Evolutionary conservation across 2,113 vertebrate species (phyloP).

Genomic region (Cettia cetti): DNA sequence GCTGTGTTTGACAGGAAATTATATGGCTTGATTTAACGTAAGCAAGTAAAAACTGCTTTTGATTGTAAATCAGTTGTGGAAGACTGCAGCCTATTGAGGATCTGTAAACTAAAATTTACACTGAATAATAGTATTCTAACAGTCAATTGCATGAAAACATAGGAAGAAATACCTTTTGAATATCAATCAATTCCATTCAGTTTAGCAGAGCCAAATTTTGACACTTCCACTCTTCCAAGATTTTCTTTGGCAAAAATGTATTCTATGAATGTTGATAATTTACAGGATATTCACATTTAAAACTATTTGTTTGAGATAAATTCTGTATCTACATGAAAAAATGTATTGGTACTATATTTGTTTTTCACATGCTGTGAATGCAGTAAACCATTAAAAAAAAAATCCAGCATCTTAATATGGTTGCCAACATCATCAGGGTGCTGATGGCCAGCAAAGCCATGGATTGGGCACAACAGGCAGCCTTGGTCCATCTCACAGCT

Average conservation of each 20-base stretch:
- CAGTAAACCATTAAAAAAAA: neutral
- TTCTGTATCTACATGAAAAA: neutral
- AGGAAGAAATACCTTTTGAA: neutral
- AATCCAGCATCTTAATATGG: neutral
- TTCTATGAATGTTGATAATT: neutral
- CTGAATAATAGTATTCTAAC: neutral
- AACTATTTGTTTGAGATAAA: slow-evolving; percentile 27
- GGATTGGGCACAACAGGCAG: neutral
- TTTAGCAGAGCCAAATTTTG: neutral
- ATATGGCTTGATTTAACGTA: neutral
- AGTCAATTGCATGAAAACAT: neutral
- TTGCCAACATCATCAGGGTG: neutral
- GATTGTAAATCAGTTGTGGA: neutral
- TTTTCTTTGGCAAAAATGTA: neutral
- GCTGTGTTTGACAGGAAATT: neutral
- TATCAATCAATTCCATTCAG: neutral
- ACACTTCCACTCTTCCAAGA: neutral
- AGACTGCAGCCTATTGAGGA: neutral
- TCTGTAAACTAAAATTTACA: neutral
- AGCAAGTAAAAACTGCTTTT: neutral
- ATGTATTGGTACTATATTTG: neutral
- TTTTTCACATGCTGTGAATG: neutral
- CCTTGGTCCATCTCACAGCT: rapidly evolving
- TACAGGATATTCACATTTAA: slow-evolving; percentile 6
- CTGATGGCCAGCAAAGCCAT: neutral